Evolutionary conservation across 1,140 invertebrate species (phyloP).

Genomic region (Cherax destructor): DNA sequence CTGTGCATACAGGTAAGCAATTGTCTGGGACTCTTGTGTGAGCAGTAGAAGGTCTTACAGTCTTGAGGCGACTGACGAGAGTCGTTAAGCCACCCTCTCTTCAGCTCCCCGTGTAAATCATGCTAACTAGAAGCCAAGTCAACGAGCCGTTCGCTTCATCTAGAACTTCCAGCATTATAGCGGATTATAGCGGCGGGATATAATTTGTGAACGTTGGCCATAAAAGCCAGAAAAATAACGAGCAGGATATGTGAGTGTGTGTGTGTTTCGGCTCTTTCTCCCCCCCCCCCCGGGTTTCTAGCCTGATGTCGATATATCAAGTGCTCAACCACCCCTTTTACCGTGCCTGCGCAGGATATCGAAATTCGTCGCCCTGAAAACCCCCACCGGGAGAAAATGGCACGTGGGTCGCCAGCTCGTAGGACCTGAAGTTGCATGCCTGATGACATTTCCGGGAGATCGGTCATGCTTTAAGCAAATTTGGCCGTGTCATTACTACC

Average conservation of each 20-base stretch:
- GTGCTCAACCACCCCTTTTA: background rate
- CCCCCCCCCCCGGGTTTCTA: background rate
- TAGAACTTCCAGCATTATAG: background rate
- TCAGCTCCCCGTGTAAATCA: background rate
- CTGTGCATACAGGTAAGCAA: background rate
- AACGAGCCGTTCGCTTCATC: background rate
- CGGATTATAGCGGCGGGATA: background rate
- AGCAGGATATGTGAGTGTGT: background rate
- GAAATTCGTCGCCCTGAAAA: background rate
- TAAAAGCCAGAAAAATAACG: too few species aligned
- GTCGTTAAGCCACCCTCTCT: background rate
- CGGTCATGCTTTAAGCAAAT: background rate
- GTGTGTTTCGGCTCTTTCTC: too few species aligned
- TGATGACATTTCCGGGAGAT: background rate
- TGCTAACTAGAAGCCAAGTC: background rate
- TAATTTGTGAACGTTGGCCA: background rate
- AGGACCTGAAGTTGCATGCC: background rate
- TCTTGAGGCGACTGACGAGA: background rate
- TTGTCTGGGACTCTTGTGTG: background rate
- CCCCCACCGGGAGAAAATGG: background rate
- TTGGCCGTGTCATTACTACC: conserved; percentile 5
- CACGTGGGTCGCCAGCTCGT: background rate
- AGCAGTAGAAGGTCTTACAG: background rate
- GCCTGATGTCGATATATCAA: background rate
- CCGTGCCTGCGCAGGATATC: background rate